Conservation (phyloP, 92 coral and sea anemone species). For the Zoanthus sansibaricus region DNA sequence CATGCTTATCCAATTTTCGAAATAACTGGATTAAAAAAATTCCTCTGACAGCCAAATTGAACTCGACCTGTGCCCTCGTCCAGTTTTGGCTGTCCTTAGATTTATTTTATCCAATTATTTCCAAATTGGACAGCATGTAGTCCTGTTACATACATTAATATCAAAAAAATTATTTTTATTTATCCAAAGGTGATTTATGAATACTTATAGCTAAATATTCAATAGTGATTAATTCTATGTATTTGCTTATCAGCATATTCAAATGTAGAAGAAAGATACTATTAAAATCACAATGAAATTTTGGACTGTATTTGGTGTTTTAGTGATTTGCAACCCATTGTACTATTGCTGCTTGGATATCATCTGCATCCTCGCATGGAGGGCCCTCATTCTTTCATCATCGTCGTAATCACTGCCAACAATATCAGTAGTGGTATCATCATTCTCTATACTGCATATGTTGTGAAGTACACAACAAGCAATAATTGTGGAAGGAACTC, state of each 20-base stretch:
- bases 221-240: not conserved
- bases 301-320: not conserved
- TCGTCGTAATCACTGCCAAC: not conserved
- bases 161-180: constrained; percentile 1
- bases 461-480: constrained; percentile 19
- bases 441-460: constrained; percentile 4
- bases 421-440: not conserved
- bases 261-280: not conserved
- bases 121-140: not conserved
- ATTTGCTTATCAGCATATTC: not conserved
- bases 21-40: too few relatives aligned
- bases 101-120: not conserved
- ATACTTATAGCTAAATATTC: not conserved
- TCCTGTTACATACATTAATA: not conserved
- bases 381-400: not conserved
- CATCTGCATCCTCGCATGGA: constrained; percentile 29
- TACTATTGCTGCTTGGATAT: constrained; percentile 54
- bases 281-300: constrained; percentile 32
- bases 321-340: constrained; percentile 52
- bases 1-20: not conserved
- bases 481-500: constrained; percentile 14
- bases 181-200: not conserved
- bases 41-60: not conserved
- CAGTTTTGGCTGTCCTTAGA: not conserved
- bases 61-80: constrained; percentile 1